These are phyloP conservation scores for Akabosia matsudoensis DNA, from an alignment of 1,140 invertebrate genomes.

Conservation along the genomic window DNA sequence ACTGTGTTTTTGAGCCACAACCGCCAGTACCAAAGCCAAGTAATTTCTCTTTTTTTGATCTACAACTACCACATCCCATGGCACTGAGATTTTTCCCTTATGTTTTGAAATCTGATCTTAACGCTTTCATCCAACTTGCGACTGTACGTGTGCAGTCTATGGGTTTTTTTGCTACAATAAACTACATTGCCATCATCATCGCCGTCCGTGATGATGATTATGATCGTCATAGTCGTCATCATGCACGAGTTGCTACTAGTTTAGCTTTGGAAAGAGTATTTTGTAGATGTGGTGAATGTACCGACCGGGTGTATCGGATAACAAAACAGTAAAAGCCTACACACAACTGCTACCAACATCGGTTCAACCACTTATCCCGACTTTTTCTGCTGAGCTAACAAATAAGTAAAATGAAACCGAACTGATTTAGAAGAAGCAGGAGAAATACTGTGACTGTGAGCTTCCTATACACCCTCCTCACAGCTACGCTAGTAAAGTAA, in stretches of 20 bases:
- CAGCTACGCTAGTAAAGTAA: not conserved
- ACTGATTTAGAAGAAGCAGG: too few relatives aligned
- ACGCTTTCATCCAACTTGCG: not conserved
- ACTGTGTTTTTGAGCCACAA: not conserved
- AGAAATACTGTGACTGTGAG: too few relatives aligned
- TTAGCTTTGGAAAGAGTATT: not conserved
- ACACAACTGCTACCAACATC: not conserved
- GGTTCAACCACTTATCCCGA: not conserved
- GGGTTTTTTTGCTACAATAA: not conserved
- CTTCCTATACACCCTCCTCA: too few relatives aligned
- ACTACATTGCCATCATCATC: constrained; percentile 1
- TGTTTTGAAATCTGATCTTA: constrained; percentile 5
- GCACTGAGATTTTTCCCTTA: not conserved
- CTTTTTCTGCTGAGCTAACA: constrained; percentile 13
- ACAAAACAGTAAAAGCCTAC: not conserved
- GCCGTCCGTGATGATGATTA: not conserved
- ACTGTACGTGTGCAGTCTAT: not conserved
- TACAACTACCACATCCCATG: not conserved
- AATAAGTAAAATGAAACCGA: not conserved
- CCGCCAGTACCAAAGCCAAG: not conserved
- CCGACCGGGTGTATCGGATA: not conserved
- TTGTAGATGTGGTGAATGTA: not conserved
- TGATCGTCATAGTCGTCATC: not conserved
- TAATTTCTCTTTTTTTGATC: not conserved
- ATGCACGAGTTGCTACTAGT: not conserved